Conservation (phyloP, 2,888 invertebrate species). For the Monoplex corrugatus region DNA sequence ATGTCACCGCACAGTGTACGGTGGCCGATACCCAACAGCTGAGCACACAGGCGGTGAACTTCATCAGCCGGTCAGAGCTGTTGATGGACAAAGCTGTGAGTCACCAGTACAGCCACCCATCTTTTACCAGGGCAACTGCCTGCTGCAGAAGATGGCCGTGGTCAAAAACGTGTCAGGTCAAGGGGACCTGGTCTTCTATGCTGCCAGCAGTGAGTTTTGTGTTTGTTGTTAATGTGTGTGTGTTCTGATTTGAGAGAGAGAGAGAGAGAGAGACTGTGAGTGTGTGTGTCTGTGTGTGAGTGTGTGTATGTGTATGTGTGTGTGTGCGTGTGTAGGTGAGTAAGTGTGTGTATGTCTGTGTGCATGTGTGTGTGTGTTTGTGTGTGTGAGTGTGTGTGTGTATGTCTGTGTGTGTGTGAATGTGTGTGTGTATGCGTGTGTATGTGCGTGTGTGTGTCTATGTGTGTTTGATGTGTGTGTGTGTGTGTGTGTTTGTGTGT, state of each 20-base stretch:
- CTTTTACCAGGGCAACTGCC: constrained; percentile 67
- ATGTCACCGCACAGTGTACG: constrained; percentile 42
- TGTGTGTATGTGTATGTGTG: neutral
- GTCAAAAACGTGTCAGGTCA: constrained; percentile 59
- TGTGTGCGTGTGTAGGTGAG: neutral
- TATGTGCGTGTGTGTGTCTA: neutral
- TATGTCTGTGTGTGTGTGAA: neutral
- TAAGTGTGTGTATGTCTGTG: neutral
- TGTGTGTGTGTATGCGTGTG: neutral
- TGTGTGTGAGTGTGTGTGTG: neutral
- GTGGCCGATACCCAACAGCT: constrained; percentile 50
- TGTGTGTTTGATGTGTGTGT: neutral
- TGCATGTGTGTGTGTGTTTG: neutral
- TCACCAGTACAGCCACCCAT: constrained; percentile 69
- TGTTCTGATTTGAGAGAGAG: neutral
- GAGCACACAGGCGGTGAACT: constrained; percentile 54
- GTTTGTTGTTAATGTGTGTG: neutral
- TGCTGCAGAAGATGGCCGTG: constrained; percentile 67
- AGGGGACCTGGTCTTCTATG: constrained; percentile 63
- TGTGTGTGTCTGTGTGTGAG: neutral
- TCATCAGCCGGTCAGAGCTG: constrained; percentile 61
- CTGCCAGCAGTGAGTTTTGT: constrained; percentile 65
- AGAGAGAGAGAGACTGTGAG: neutral
- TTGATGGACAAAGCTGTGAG: constrained; percentile 69
- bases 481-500: constrained; percentile 1